phyloP scores from a whole-genome alignment of 2,113 vertebrate species.

The Nothobranchius kuhntae region DNA sequence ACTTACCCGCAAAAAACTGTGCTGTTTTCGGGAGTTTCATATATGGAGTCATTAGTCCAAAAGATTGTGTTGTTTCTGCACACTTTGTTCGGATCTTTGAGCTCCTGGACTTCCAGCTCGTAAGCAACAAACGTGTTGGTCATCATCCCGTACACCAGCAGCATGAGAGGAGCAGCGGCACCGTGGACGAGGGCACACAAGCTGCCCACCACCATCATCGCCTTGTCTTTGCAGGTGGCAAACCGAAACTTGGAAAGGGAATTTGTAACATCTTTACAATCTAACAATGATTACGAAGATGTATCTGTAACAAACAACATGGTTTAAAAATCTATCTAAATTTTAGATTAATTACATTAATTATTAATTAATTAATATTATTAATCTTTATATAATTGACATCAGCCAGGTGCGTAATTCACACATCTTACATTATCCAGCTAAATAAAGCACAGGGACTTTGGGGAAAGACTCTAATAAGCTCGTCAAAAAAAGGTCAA shows the following conservation, averaged over 20 bases:
- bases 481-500: too few species aligned
- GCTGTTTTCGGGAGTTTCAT: constrained; percentile 58
- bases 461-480: too few species aligned
- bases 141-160: constrained; percentile 78
- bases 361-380: too few species aligned
- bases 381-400: too few species aligned
- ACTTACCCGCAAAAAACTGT: constrained; percentile 76
- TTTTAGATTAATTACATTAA: too few species aligned
- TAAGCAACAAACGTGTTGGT: constrained; percentile 80
- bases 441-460: too few species aligned
- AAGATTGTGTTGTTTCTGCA: constrained; percentile 71
- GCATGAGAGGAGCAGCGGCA: constrained; percentile 74
- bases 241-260: constrained; percentile 71
- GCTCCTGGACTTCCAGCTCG: constrained; percentile 69
- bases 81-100: constrained; percentile 71
- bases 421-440: too few species aligned
- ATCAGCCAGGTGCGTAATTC: too few species aligned
- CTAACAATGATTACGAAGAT: too few species aligned
- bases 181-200: constrained; percentile 78
- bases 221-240: constrained; percentile 67
- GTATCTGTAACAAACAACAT: too few species aligned
- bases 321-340: too few species aligned
- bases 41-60: constrained; percentile 76
- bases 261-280: not conserved
- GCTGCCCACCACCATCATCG: constrained; percentile 77